These are phyloP conservation scores for Platyrinchus mystaceus DNA, from an alignment of 2,797 vertebrate species.

Conservation along the genomic window DNA sequence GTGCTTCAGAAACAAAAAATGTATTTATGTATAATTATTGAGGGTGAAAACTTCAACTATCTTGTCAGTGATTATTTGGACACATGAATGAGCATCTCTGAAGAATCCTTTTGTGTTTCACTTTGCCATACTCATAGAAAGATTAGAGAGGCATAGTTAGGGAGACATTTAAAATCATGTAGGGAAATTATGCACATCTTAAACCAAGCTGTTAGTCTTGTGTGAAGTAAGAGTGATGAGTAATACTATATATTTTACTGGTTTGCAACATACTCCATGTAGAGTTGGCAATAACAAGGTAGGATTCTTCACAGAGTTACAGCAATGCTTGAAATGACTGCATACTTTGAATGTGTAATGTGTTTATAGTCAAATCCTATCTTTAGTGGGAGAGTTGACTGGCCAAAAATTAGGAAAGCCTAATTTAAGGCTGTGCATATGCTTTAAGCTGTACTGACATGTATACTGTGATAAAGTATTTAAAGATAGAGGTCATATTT, in stretches of 20 bases:
- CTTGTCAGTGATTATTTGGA: not conserved
- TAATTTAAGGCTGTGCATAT: not conserved
- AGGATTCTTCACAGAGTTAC: not conserved
- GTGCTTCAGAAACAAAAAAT: not conserved
- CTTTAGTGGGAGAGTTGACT: not conserved
- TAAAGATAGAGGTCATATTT: not conserved
- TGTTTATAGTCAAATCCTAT: not conserved
- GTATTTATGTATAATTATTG: not conserved
- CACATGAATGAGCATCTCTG: not conserved
- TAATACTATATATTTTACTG: not conserved
- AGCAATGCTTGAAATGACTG: not conserved
- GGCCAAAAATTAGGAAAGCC: not conserved
- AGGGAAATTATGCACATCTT: not conserved
- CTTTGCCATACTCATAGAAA: not conserved
- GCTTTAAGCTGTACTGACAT: not conserved
- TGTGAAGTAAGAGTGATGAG: not conserved
- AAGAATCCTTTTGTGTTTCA: not conserved
- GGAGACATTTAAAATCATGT: not conserved
- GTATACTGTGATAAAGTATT: not conserved
- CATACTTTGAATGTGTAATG: not conserved
- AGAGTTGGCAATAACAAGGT: not conserved
- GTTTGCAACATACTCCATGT: not conserved
- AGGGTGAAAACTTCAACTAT: not conserved
- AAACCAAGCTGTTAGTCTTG: not conserved
- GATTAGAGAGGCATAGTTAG: not conserved